Evolutionary conservation across 2,888 invertebrate genomes (phyloP).

Genomic region (Himalopsyche japonica): DNA sequence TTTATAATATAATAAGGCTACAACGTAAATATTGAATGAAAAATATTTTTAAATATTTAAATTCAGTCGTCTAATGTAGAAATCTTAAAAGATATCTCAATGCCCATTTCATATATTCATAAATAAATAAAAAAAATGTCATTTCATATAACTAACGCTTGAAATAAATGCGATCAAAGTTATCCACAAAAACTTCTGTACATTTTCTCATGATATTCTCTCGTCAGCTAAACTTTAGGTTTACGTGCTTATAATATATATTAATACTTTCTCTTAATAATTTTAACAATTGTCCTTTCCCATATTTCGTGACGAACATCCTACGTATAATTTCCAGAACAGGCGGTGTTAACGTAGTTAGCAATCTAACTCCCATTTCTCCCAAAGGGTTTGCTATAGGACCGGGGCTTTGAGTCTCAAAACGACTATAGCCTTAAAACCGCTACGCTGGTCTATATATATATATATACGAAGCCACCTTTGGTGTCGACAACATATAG

Average conservation of each 20-base stretch:
- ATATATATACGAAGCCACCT: not conserved
- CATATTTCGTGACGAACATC: not conserved
- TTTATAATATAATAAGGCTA: no score
- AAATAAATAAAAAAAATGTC: not conserved
- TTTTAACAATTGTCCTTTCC: not conserved
- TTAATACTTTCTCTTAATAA: not conserved
- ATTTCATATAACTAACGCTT: no score
- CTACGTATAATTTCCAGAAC: not conserved
- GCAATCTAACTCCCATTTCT: not conserved
- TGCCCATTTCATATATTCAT: no score
- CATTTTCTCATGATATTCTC: not conserved
- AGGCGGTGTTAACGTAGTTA: not conserved
- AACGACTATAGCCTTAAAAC: not conserved
- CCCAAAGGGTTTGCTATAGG: not conserved
- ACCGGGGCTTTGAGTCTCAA: not conserved
- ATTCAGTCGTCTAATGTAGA: no score
- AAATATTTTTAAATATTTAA: no score
- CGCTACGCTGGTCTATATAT: not conserved
- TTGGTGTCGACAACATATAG: not conserved
- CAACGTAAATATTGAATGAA: no score
- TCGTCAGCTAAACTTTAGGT: not conserved
- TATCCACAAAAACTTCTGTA: not conserved
- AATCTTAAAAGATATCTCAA: no score
- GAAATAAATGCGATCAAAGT: no score
- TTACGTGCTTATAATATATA: not conserved